These are phyloP conservation scores for Cataglyphis cursor DNA, from an alignment of 2,888 invertebrate species.

Conservation along the genomic window DNA sequence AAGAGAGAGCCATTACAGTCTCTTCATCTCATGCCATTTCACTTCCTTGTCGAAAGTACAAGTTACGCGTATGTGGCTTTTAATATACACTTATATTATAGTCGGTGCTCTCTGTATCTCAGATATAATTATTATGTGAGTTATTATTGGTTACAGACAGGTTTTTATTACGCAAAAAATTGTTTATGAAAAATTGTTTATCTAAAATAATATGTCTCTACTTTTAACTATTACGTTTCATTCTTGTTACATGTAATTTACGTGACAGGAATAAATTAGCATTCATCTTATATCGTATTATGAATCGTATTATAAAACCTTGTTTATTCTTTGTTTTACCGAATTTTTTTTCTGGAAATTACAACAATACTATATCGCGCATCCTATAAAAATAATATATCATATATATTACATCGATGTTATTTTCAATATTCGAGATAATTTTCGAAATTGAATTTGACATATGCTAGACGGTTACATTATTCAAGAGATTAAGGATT, in stretches of 20 bases:
- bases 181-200: no score
- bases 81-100: neutral
- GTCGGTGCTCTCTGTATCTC: neutral
- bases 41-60: conserved; percentile 27
- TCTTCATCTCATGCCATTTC: conserved; percentile 12
- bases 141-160: neutral
- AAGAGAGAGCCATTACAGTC: neutral
- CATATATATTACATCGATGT: neutral
- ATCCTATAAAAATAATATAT: neutral
- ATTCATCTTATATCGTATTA: neutral
- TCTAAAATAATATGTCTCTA: neutral
- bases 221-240: neutral
- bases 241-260: neutral
- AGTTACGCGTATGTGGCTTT: conserved; percentile 6
- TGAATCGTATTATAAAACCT: neutral
- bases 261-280: neutral
- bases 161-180: neutral
- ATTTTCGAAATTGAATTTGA: neutral
- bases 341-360: neutral
- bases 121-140: no score
- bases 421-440: neutral
- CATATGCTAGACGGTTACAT: neutral
- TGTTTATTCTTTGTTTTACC: neutral
- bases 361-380: neutral
- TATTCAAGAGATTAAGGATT: neutral